Evolutionary conservation across 30 jellyfish, hydroid and myxozoan genomes (phyloP).

Genomic region (Aurelia sp.): DNA sequence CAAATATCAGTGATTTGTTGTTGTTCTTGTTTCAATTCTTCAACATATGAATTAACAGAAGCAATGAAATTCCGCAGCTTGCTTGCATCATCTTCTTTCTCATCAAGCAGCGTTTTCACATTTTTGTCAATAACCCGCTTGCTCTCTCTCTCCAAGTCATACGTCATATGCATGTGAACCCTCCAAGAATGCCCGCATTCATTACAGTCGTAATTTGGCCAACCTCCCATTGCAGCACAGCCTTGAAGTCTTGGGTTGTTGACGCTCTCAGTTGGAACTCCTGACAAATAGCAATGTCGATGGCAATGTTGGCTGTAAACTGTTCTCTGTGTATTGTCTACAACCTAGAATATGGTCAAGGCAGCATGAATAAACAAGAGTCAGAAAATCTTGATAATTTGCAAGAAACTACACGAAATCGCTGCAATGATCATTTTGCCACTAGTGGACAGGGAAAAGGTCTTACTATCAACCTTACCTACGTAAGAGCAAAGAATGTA

Average conservation of each 20-base stretch:
- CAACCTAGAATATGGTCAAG: slow-evolving; percentile 3
- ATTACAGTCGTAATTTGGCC: slow-evolving; percentile 24
- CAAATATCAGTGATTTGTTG: slow-evolving; percentile 49
- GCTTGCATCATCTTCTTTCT: slow-evolving; percentile 3
- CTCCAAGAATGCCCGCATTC: slow-evolving; percentile 64
- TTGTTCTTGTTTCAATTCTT: slow-evolving; percentile 45
- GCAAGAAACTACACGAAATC: background rate
- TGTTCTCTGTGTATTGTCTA: slow-evolving; percentile 7
- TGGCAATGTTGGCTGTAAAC: slow-evolving; percentile 64
- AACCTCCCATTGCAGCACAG: slow-evolving; percentile 52
- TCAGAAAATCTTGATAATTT: background rate
- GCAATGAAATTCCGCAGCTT: slow-evolving; percentile 20
- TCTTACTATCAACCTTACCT: too few species aligned
- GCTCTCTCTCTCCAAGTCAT: slow-evolving; percentile 37
- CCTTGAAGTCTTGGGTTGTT: slow-evolving; percentile 51
- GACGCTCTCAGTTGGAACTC: slow-evolving; percentile 46
- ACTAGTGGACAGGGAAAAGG: too few species aligned
- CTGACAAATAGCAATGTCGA: slow-evolving; percentile 51
- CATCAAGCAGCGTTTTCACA: slow-evolving; percentile 2
- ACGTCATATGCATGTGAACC: slow-evolving; percentile 67
- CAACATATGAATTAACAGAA: background rate
- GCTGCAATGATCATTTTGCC: too few species aligned
- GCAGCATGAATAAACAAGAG: background rate
- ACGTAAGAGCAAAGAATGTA: too few species aligned
- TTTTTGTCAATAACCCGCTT: slow-evolving; percentile 49